Evolutionary conservation across 2,113 vertebrate genomes (phyloP), one percentile per base, ranked within the genome.

Genomic region (Hippocampus zosterae): DNA sequence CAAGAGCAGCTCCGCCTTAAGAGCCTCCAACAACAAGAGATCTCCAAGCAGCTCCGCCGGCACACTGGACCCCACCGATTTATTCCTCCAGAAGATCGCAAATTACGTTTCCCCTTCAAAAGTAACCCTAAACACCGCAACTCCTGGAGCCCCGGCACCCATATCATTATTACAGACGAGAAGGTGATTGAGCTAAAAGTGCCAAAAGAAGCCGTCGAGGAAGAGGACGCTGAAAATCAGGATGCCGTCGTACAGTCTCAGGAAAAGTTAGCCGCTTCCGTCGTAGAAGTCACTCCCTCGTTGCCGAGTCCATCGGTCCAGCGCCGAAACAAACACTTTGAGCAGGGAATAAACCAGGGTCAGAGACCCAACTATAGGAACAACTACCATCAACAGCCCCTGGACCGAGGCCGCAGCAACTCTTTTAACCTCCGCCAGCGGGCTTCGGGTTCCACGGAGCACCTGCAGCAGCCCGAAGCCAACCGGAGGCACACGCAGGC

Each of bases 41-140:
- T 98, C 74, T 88, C 96, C 1, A 95, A 94, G 73, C 96, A 99
- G 89, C 95, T 99, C 12, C 95, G 97, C 4, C 88, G 95, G 0
- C 95, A 97, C 52, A 93, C 91, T 0, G 93, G 93, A 61, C 96
- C 97, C 2, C 96, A 98, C 70, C 91, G 96, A 0, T 99, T 99
- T 74, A 99, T 99, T 76, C 97, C 97, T 0, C 97, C 97, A 0
- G 95, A 99, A 74, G 96, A 99, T 55, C 96, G 97, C 68, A 98
- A 98, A 78, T 94, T 96, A 2, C 95, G 97, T 0, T 99, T 99
- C 73, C 97, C 97, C 15, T 99, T 99, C 86, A 96, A 93, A 88
- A 98, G 97, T 88, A 98, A 96, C 78, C 96, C 97, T 21, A 96
- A 94, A 27, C 97, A 99, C 72, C 93, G 97, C 78, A 98, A 97